Evolutionary conservation across 2,113 vertebrate genomes (phyloP).

Genomic region (Erythrocercus mccallii): DNA sequence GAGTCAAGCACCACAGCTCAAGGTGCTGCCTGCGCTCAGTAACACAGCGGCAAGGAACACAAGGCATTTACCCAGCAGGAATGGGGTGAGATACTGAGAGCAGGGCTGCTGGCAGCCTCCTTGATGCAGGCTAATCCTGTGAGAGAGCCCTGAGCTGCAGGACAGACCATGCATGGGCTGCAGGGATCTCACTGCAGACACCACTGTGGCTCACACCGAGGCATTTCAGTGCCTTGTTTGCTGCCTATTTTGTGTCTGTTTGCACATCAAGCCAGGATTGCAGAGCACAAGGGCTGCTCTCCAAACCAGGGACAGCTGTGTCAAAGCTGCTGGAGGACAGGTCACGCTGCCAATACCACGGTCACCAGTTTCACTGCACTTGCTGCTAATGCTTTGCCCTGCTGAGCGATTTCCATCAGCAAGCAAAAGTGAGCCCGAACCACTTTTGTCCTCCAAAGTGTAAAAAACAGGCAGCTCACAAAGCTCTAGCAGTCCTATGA

Average conservation of each 20-base stretch:
- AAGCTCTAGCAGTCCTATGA: not conserved
- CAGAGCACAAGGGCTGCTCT: not conserved
- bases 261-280: not conserved
- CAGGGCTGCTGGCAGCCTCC: not conserved
- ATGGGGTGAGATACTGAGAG: not conserved
- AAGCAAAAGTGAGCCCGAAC: not conserved
- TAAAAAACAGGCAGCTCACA: not conserved
- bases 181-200: not conserved
- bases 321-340: not conserved
- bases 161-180: not conserved
- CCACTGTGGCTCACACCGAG: not conserved
- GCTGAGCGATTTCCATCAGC: not conserved
- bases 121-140: not conserved
- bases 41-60: not conserved
- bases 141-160: not conserved
- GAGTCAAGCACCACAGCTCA: not conserved
- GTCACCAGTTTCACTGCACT: not conserved
- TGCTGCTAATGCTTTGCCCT: not conserved
- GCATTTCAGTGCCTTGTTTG: not conserved
- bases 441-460: not conserved
- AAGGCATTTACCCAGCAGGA: not conserved
- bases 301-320: not conserved
- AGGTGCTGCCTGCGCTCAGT: not conserved
- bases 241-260: not conserved
- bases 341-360: accelerated